Evolutionary conservation across 1,140 invertebrate species (phyloP).

Genomic region (Papilio polyxenes): DNA sequence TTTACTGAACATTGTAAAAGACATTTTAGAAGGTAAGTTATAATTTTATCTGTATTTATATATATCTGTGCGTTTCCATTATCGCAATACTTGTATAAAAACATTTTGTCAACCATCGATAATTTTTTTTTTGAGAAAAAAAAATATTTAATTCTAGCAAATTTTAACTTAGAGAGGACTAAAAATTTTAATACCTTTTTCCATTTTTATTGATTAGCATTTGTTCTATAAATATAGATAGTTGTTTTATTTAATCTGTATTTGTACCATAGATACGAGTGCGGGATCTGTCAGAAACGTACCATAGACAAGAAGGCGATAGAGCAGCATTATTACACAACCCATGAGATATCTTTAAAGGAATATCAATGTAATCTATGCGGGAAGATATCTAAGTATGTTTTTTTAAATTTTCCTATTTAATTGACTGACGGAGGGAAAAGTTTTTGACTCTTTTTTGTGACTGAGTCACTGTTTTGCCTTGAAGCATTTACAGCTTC

Average conservation of each 20-base stretch:
- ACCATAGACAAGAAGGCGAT: slow-evolving; percentile 60
- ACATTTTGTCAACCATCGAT: no score
- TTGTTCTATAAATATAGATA: not conserved
- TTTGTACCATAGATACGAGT: slow-evolving; percentile 58
- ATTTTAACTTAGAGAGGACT: no score
- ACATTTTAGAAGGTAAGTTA: slow-evolving; percentile 59
- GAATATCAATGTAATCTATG: slow-evolving; percentile 61
- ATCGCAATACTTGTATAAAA: no score
- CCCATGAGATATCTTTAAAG: slow-evolving; percentile 53
- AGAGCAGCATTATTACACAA: slow-evolving; percentile 57
- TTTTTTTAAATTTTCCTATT: not conserved
- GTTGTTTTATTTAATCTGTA: not conserved
- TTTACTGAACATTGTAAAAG: slow-evolving; percentile 65
- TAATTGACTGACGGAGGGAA: no score
- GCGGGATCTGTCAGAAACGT: slow-evolving; percentile 58
- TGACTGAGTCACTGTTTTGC: no score
- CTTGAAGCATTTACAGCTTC: no score
- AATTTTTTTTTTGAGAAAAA: no score
- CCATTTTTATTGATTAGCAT: no score
- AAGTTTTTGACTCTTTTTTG: no score
- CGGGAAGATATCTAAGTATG: slow-evolving; percentile 62
- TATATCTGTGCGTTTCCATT: no score
- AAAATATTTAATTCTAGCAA: no score
- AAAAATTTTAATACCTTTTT: no score
- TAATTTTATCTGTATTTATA: not conserved